phyloP scores from a whole-genome alignment of 2,888 invertebrate genomes.

The Drosophila niveifrons region DNA sequence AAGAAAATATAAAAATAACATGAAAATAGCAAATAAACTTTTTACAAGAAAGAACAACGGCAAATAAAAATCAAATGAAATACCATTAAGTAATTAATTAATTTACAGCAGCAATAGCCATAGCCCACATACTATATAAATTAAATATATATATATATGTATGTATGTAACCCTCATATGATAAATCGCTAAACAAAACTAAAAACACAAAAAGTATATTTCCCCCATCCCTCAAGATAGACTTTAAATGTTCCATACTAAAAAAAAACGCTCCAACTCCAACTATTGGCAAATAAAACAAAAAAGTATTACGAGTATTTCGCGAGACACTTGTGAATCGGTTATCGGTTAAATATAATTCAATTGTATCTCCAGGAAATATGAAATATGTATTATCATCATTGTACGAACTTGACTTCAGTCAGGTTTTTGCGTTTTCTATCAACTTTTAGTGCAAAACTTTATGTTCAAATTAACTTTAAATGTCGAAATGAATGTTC shows the following conservation, averaged over 20 bases:
- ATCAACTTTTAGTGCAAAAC: conserved; percentile 77
- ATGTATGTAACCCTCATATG: conserved; percentile 56
- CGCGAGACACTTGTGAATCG: conserved; percentile 12
- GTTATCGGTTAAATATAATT: conserved; percentile 18
- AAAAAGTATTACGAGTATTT: conserved; percentile 39
- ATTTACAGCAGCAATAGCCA: conserved; percentile 66
- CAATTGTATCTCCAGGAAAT: conserved; percentile 34
- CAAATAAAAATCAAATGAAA: conserved; percentile 53
- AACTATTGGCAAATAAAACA: conserved; percentile 41
- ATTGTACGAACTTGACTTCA: conserved; percentile 30
- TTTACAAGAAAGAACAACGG: conserved; percentile 34
- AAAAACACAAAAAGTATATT: conserved; percentile 8
- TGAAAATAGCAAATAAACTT: conserved; percentile 51
- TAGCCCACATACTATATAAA: conserved; percentile 46
- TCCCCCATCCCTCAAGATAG: conserved; percentile 52
- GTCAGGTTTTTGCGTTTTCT: conserved; percentile 54
- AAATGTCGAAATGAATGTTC: conserved; percentile 80
- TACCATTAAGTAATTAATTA: conserved; percentile 46
- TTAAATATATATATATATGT: conserved; percentile 36
- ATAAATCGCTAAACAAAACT: conserved; percentile 32
- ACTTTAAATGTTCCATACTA: conserved; percentile 71
- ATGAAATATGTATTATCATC: conserved; percentile 39
- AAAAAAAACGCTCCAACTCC: conserved; percentile 27
- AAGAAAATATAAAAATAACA: conserved; percentile 34
- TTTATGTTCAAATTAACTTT: conserved; percentile 80